Evolutionary conservation across 2,888 invertebrate genomes (phyloP).

Genomic region (Caenorhabditis virilis): DNA sequence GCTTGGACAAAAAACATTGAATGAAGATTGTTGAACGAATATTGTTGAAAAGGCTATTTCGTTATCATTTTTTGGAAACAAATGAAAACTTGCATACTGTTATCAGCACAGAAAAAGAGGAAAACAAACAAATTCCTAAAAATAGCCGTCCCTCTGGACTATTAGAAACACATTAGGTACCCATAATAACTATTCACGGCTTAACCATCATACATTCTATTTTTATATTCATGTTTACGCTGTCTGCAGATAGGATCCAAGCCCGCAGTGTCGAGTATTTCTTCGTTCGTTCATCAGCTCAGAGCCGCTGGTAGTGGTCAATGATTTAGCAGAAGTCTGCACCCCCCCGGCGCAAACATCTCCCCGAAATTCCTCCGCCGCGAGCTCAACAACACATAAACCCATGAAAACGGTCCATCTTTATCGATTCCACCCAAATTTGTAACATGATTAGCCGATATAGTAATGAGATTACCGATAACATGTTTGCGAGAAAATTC

Average conservation of each 20-base stretch:
- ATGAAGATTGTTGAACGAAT: no score
- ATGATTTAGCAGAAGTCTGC: constrained; percentile 44
- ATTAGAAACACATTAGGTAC: no score
- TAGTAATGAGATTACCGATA: background rate
- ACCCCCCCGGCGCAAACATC: constrained; percentile 5
- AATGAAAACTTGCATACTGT: background rate
- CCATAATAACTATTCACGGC: no score
- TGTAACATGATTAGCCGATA: background rate
- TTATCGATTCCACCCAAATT: background rate
- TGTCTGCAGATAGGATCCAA: no score
- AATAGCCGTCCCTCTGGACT: background rate
- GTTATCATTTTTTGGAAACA: constrained; percentile 3
- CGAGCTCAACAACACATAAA: constrained; percentile 11
- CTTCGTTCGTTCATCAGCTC: constrained; percentile 37
- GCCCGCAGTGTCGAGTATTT: no score
- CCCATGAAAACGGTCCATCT: background rate
- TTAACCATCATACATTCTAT: no score
- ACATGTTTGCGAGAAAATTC: background rate
- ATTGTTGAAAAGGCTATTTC: no score
- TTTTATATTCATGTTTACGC: no score
- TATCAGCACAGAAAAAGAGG: background rate
- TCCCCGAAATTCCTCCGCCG: constrained; percentile 26
- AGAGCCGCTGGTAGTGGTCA: constrained; percentile 40
- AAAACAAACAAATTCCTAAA: background rate
- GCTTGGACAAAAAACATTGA: no score